Conservation (phyloP, 1,140 invertebrate genomes). For the Bemisia tabaci region DNA sequence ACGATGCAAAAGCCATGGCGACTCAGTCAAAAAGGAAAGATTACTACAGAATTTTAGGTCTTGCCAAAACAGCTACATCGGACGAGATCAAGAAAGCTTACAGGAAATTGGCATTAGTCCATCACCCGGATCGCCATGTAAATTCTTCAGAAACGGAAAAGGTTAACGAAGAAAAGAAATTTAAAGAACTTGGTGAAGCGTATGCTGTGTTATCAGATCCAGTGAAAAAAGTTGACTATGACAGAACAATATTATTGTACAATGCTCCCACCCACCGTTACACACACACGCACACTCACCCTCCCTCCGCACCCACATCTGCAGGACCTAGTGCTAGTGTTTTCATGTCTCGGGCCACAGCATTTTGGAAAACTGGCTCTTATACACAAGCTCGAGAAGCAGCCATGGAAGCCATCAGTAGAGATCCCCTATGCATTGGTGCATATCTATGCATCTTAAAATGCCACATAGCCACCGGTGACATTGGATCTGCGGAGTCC, state of each 20-base stretch:
- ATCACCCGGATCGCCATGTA: conserved; percentile 85
- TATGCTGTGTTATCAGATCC: conserved; percentile 89
- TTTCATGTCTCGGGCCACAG: not conserved
- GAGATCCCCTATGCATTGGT: not conserved
- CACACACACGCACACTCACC: not conserved
- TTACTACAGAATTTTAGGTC: conserved; percentile 91
- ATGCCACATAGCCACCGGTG: not conserved
- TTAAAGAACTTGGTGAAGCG: conserved; percentile 95
- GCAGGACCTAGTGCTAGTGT: not conserved
- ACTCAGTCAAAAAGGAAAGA: conserved; percentile 92
- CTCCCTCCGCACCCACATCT: not conserved
- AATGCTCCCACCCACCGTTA: not conserved
- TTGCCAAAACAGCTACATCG: conserved; percentile 67
- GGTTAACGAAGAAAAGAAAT: conserved; percentile 84
- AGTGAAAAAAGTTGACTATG: conserved; percentile 81
- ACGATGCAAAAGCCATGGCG: conserved; percentile 73
- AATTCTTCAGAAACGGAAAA: conserved; percentile 67
- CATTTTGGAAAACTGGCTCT: not conserved
- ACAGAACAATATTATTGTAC: conserved; percentile 42
- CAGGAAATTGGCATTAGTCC: conserved; percentile 72
- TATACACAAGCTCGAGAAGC: not conserved
- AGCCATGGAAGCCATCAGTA: not conserved
- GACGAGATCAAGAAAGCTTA: conserved; percentile 96
- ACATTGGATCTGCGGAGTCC: not conserved
- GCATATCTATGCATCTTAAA: not conserved